Evolutionary conservation across 2,888 invertebrate genomes (phyloP).

Genomic region (Philopedon plagiatum): DNA sequence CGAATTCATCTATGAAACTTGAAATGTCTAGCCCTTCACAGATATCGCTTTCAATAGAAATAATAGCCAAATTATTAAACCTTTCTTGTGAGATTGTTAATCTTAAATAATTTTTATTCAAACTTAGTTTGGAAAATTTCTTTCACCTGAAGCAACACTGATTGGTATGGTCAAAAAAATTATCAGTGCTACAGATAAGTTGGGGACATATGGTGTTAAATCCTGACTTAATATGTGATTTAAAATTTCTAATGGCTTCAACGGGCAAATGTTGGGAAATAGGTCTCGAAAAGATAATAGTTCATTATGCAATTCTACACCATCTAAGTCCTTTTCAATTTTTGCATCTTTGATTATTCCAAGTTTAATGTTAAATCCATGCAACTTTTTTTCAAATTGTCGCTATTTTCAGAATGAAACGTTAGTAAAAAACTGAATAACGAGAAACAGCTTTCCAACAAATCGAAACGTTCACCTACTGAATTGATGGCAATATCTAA

Average conservation of each 20-base stretch:
- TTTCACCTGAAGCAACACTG: background rate
- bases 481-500: background rate
- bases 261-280: background rate
- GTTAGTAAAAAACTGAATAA: background rate
- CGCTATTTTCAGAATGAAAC: background rate
- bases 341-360: background rate
- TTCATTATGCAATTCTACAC: conserved; percentile 11
- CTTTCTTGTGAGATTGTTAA: background rate
- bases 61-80: background rate
- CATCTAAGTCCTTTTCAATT: background rate
- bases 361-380: background rate
- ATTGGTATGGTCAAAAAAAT: conserved; percentile 11
- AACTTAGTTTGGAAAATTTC: background rate
- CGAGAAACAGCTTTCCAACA: too few relatives aligned
- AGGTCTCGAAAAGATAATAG: background rate
- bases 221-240: background rate
- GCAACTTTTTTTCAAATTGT: conserved; percentile 1
- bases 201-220: conserved; percentile 3
- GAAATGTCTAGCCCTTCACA: background rate
- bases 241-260: background rate
- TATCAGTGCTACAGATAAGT: background rate
- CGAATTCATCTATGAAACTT: background rate
- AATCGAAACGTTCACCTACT: background rate
- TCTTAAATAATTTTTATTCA: background rate
- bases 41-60: background rate